Evolutionary conservation across 1,140 invertebrate species (phyloP).

Genomic region (Macrobrachium nipponense): DNA sequence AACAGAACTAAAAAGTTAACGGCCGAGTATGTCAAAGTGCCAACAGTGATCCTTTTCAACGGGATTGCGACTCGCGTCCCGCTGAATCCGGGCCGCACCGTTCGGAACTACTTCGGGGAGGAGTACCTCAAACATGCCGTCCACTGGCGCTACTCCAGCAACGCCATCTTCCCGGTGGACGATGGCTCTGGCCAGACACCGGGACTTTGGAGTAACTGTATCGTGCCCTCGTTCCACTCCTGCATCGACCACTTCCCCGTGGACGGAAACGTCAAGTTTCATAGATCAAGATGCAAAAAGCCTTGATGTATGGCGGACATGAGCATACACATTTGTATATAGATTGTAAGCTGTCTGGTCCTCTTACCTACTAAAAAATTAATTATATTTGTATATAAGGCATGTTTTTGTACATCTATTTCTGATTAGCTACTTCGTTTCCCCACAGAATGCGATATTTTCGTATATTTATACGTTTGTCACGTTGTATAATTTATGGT

Average conservation of each 20-base stretch:
- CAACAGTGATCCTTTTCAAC: conserved; percentile 65
- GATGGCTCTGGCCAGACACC: conserved; percentile 3
- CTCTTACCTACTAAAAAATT: too few relatives aligned
- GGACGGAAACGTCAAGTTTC: conserved; percentile 64
- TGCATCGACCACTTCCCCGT: conserved; percentile 66
- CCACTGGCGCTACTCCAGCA: conserved; percentile 40
- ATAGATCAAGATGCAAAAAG: not conserved
- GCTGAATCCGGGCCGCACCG: conserved; percentile 66
- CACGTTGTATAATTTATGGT: too few relatives aligned
- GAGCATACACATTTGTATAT: not conserved
- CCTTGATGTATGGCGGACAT: too few relatives aligned
- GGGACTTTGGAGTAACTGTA: conserved; percentile 63
- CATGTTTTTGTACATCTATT: too few relatives aligned
- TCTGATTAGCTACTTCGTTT: too few relatives aligned
- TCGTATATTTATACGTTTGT: too few relatives aligned
- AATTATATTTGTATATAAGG: too few relatives aligned
- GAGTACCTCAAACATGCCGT: conserved; percentile 65
- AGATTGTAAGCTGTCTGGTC: too few relatives aligned
- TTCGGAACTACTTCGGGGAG: conserved; percentile 66
- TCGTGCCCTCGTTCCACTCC: conserved; percentile 62
- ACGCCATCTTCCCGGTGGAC: not conserved
- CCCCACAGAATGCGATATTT: not conserved
- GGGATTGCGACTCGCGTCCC: conserved; percentile 65
- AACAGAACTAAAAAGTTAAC: conserved; percentile 41
- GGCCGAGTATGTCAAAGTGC: conserved; percentile 49